Conservation (phyloP, 2,888 invertebrate genomes). For the Chymomyza amoena region DNA sequence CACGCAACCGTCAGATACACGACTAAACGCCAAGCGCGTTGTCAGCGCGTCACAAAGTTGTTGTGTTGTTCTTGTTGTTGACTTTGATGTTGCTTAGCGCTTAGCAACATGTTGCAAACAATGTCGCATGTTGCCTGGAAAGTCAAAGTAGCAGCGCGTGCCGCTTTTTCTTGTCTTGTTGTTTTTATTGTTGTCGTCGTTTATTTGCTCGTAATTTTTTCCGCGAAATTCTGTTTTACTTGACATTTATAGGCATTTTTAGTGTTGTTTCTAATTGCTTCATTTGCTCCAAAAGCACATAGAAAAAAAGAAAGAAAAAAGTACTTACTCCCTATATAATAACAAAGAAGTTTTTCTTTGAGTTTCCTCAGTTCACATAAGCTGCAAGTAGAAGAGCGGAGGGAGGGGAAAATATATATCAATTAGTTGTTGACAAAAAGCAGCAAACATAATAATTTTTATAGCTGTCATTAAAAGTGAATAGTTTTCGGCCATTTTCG, state of each 20-base stretch:
- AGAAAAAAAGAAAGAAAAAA: slow-evolving; percentile 23
- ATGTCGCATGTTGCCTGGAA: slow-evolving; percentile 37
- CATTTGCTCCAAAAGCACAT: slow-evolving; percentile 35
- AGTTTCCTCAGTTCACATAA: not conserved
- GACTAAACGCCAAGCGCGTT: slow-evolving; percentile 48
- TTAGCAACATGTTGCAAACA: slow-evolving; percentile 31
- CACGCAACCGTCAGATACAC: slow-evolving; percentile 63
- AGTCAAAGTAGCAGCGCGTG: slow-evolving; percentile 9
- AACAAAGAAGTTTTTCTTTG: not conserved
- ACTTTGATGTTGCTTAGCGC: slow-evolving; percentile 15
- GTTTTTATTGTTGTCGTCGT: slow-evolving; percentile 14
- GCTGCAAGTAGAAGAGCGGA: not conserved
- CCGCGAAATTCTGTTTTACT: slow-evolving; percentile 52
- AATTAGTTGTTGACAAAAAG: slow-evolving; percentile 62
- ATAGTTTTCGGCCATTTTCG: slow-evolving; percentile 23
- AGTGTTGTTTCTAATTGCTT: slow-evolving; percentile 55
- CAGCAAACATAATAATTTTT: slow-evolving; percentile 36
- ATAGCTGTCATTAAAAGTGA: slow-evolving; percentile 46
- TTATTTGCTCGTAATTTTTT: slow-evolving; percentile 31
- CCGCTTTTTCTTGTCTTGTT: not conserved
- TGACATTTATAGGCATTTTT: slow-evolving; percentile 58
- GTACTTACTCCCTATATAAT: not conserved
- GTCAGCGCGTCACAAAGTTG: slow-evolving; percentile 24
- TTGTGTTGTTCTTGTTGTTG: slow-evolving; percentile 36
- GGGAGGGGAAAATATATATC: slow-evolving; percentile 36